phyloP scores from a whole-genome alignment of 2,797 vertebrate species.

The Spea hammondii region DNA sequence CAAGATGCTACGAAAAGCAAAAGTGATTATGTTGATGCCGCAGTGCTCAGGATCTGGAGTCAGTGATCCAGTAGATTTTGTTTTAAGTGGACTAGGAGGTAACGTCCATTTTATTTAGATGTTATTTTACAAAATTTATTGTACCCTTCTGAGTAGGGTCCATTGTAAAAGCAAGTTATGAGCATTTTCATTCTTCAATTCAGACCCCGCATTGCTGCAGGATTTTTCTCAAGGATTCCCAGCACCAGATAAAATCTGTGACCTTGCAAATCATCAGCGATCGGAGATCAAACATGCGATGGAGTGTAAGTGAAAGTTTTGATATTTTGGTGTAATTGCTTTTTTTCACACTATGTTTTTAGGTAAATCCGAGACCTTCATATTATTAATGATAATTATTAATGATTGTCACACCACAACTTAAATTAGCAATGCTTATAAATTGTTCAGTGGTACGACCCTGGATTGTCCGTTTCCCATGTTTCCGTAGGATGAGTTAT shows the following conservation, averaged over 20 bases:
- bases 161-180: not conserved
- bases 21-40: slow-evolving; percentile 79
- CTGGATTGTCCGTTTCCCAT: too few species aligned
- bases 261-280: slow-evolving; percentile 75
- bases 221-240: slow-evolving; percentile 78
- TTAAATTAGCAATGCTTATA: too few species aligned
- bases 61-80: slow-evolving; percentile 83
- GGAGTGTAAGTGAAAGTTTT: slow-evolving; percentile 72
- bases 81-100: slow-evolving; percentile 84
- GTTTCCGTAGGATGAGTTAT: too few species aligned
- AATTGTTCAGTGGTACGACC: too few species aligned
- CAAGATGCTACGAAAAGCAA: slow-evolving; percentile 71
- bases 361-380: too few species aligned
- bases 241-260: slow-evolving; percentile 75
- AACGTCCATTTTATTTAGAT: slow-evolving; percentile 35
- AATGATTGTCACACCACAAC: too few species aligned
- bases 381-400: too few species aligned
- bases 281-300: slow-evolving; percentile 78
- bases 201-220: slow-evolving; percentile 79
- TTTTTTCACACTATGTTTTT: too few species aligned
- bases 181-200: slow-evolving; percentile 14
- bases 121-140: too few species aligned
- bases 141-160: not conserved
- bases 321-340: too few species aligned
- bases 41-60: slow-evolving; percentile 81